Evolutionary conservation across 2,113 vertebrate genomes (phyloP).

Genomic region (Columbina picui): DNA sequence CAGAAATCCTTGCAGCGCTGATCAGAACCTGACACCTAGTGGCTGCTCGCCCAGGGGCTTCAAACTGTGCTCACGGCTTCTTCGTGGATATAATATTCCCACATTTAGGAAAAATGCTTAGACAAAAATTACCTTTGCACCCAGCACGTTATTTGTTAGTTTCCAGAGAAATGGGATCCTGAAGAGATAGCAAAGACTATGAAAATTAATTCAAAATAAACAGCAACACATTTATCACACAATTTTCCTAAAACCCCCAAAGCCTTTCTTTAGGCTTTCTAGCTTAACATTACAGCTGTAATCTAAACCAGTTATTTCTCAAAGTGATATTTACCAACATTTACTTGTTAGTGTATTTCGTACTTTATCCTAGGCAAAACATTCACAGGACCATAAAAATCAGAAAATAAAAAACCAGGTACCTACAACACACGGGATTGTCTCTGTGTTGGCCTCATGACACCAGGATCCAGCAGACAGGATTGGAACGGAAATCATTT

Average conservation of each 20-base stretch:
- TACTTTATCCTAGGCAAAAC: neutral
- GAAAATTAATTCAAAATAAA: neutral
- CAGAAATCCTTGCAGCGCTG: neutral
- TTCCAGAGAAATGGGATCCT: neutral
- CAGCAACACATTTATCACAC: neutral
- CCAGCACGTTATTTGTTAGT: fast-evolving
- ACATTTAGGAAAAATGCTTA: neutral
- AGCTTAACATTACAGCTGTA: neutral
- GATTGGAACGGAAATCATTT: neutral
- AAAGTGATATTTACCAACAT: neutral
- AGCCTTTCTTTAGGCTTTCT: neutral
- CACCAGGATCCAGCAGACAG: neutral
- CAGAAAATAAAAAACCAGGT: no score
- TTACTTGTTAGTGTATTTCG: neutral
- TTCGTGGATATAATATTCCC: neutral
- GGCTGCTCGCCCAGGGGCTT: neutral
- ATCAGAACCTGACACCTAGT: conserved; percentile 43
- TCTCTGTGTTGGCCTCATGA: neutral
- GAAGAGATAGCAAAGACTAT: neutral
- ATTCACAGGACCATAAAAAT: neutral
- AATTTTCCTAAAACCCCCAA: neutral
- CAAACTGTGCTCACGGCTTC: no score
- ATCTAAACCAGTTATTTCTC: neutral
- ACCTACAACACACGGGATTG: neutral
- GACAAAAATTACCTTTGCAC: neutral